A percentile compares a stretch with the other conserved stretches of the same genome.
Evolutionary conservation across 2,113 vertebrate species (phyloP).

Genomic region (Sander lucioperca): DNA sequence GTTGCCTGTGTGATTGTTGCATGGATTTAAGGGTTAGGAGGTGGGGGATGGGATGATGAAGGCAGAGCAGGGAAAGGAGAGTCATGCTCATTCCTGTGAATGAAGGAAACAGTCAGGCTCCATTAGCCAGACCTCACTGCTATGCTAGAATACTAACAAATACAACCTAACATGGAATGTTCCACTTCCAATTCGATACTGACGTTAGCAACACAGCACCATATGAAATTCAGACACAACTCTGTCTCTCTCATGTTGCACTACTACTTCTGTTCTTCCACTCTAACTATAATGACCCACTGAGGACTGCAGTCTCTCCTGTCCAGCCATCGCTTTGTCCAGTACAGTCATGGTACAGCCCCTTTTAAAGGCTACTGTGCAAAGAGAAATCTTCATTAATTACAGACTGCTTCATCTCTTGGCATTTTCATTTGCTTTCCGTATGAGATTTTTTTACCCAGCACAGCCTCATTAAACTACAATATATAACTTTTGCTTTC

Average conservation of each 20-base stretch:
- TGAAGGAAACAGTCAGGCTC: slow-evolving; percentile 53
- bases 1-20: slow-evolving; percentile 49
- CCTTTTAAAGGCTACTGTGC: slow-evolving; percentile 9
- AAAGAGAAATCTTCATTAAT: slow-evolving; percentile 46
- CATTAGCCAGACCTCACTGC: slow-evolving; percentile 45
- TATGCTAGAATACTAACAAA: slow-evolving; percentile 39
- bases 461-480: slow-evolving; percentile 13
- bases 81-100: slow-evolving; percentile 60
- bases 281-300: slow-evolving; percentile 47
- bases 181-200: slow-evolving; percentile 21
- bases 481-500: slow-evolving; percentile 16
- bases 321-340: slow-evolving; percentile 42
- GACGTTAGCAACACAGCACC: not conserved
- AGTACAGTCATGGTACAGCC: slow-evolving; percentile 29
- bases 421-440: slow-evolving; percentile 46
- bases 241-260: slow-evolving; percentile 19
- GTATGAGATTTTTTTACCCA: slow-evolving; percentile 28
- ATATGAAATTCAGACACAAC: slow-evolving; percentile 30
- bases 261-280: slow-evolving; percentile 7
- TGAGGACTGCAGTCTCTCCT: slow-evolving; percentile 35
- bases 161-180: slow-evolving; percentile 31
- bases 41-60: slow-evolving; percentile 63
- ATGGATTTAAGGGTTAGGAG: slow-evolving; percentile 31
- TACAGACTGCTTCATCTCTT: slow-evolving; percentile 32
- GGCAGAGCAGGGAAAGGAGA: slow-evolving; percentile 13